Evolutionary conservation across 2,888 invertebrate genomes (phyloP).

Genomic region (Agriopis aurantiaria): DNA sequence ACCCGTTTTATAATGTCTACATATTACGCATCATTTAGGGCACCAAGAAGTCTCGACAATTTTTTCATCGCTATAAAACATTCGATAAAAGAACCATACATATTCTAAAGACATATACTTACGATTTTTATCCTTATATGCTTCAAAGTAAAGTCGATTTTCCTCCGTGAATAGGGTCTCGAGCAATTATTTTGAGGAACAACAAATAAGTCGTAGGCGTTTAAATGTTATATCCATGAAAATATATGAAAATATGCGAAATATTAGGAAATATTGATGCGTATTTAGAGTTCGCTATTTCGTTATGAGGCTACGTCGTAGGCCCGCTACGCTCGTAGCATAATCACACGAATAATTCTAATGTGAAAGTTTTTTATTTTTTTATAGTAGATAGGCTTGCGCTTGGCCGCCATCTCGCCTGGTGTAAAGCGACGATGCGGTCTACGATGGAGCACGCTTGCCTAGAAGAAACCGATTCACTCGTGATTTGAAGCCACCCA

Average conservation of each 20-base stretch:
- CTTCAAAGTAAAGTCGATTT: not conserved
- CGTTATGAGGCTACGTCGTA: constrained; percentile 26
- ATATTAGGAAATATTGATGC: constrained; percentile 29
- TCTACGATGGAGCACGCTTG: too few species aligned
- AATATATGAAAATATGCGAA: constrained; percentile 37
- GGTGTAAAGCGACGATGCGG: too few species aligned
- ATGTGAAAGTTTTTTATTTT: too few species aligned
- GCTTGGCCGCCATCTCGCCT: too few species aligned
- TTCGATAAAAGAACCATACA: constrained; percentile 20
- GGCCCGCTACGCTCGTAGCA: constrained; percentile 16
- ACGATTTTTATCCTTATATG: constrained; percentile 1
- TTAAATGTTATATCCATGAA: constrained; percentile 38
- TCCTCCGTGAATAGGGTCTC: not conserved
- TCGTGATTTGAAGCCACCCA: too few species aligned
- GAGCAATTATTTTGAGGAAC: constrained; percentile 37
- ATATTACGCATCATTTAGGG: constrained; percentile 33
- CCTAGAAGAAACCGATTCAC: too few species aligned
- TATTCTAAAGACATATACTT: constrained; percentile 7
- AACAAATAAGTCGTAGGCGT: constrained; percentile 37
- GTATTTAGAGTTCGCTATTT: constrained; percentile 9
- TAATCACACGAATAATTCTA: not conserved
- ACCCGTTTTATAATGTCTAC: constrained; percentile 30
- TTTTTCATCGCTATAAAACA: constrained; percentile 38
- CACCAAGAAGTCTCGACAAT: constrained; percentile 42
- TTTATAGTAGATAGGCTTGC: too few species aligned